Base-by-base conservation (phyloP, 2,113 vertebrate genomes). In the Astur gentilis region DNA sequence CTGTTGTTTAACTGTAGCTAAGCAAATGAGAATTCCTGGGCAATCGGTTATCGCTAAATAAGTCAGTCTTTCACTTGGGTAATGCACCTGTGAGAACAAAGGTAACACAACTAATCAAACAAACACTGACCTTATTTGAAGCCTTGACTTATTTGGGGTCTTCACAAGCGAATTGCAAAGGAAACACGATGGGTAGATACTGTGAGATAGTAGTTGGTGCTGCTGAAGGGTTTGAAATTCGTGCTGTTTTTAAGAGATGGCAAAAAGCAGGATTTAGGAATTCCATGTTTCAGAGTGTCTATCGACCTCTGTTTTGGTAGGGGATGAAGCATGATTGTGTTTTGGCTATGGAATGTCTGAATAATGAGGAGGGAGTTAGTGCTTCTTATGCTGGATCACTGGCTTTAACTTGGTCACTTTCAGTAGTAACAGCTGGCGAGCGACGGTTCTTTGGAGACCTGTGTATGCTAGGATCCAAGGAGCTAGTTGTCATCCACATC, bases 11-110 rank as follows among this genome's bases (percentile, higher is more conserved):
- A 12, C 42, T 23, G n/a, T 6, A 75, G 73, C 87, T 47, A 8
- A 96, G 83, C 89, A 36, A 50, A 17, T 1, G 69, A 62, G 64
- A 42, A 5, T 9, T 70, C 64, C 79, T 16, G 10, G 70, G 83
- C 45, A 4, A 40, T 27, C 0, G 0, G 19, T 20, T 7, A 2
- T 49, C 9, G 6, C 64, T 36, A 0, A 20, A 1, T 16, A 4
- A 60, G 45, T 55, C 17, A 6, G n/a, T n/a, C 44, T 44, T 54
- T 40, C 21, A 3, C 42, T 19, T 16, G 76, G 76, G 79, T 13
- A 22, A 4, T 47, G 54, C 34, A 4, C 19, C 44, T 4, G 8
- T 4, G 42, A 70, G 92, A 45, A 3, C 16, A 4, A 32, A 77
- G 67, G 58, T 38, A 11, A 44, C 93, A 9, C 44, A 26, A 5